phyloP scores from a whole-genome alignment of 1,140 invertebrate genomes.

The Cryptotermes secundus region DNA sequence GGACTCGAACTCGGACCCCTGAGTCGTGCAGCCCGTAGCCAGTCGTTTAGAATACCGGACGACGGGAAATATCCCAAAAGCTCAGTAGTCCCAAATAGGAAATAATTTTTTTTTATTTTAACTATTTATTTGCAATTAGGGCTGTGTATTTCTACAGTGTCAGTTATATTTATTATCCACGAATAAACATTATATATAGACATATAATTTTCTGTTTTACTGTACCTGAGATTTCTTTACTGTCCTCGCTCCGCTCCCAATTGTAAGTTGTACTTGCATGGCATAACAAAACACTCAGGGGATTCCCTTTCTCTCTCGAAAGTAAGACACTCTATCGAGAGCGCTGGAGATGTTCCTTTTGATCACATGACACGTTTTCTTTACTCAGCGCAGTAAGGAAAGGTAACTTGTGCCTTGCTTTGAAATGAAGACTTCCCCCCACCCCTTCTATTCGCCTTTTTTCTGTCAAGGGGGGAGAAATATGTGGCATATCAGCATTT shows the following conservation, averaged over 20 bases:
- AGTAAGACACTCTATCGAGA: not conserved
- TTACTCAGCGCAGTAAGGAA: not conserved
- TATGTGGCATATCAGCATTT: not conserved
- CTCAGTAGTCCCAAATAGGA: no score
- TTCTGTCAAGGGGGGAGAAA: not conserved
- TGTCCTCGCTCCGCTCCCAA: not conserved
- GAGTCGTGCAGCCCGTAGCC: no score
- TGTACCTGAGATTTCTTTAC: not conserved
- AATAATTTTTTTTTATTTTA: no score
- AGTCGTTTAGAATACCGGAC: no score
- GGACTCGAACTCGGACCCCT: no score
- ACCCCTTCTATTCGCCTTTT: not conserved
- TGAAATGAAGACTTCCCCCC: not conserved
- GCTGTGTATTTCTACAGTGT: no score
- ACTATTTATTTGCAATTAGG: no score
- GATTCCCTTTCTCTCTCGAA: not conserved
- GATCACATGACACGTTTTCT: conserved; percentile 11
- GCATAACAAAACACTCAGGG: not conserved
- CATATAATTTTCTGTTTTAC: not conserved
- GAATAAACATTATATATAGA: no score
- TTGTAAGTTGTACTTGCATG: not conserved
- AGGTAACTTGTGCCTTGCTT: not conserved
- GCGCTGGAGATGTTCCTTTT: not conserved
- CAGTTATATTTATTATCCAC: no score
- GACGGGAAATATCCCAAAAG: no score